A percentile compares a stretch with the other conserved stretches of the same genome.
phyloP scores from a whole-genome alignment of 2,113 vertebrate species.

The Nesogale talazaci region DNA sequence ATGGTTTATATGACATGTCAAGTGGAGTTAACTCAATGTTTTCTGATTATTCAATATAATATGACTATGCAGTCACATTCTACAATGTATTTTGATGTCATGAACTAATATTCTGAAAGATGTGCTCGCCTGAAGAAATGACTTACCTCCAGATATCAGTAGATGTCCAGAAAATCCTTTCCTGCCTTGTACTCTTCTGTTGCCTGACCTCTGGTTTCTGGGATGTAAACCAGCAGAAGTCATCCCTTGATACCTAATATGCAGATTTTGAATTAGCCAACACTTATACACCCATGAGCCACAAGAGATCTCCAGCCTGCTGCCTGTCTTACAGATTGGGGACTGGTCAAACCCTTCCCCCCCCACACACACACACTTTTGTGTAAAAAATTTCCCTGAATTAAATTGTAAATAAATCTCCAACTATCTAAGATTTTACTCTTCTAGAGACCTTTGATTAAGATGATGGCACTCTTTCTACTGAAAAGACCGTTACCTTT shows the following conservation, averaged over 20 bases:
- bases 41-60: too few species aligned
- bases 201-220: not conserved
- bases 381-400: too few species aligned
- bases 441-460: not conserved
- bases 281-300: too few species aligned
- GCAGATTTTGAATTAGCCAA: too few species aligned
- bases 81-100: not conserved
- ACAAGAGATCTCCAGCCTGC: not conserved
- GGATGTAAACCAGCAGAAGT: not conserved
- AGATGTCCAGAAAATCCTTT: not conserved
- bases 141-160: not conserved
- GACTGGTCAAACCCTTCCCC: too few species aligned
- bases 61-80: too few species aligned
- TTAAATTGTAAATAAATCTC: not conserved
- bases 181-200: not conserved
- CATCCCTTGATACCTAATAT: too few species aligned
- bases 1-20: too few species aligned
- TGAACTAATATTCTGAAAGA: not conserved
- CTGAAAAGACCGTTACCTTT: slow-evolving; percentile 17
- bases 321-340: not conserved
- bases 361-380: too few species aligned
- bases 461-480: not conserved
- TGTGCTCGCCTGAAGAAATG: not conserved
- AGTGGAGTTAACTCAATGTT: too few species aligned
- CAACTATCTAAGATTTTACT: not conserved